Percentiles rank a stretch among this genome's conserved stretches.
These are phyloP conservation scores for Augiades crinisus DNA, from an alignment of 2,888 invertebrate genomes.

Conservation along the genomic window DNA sequence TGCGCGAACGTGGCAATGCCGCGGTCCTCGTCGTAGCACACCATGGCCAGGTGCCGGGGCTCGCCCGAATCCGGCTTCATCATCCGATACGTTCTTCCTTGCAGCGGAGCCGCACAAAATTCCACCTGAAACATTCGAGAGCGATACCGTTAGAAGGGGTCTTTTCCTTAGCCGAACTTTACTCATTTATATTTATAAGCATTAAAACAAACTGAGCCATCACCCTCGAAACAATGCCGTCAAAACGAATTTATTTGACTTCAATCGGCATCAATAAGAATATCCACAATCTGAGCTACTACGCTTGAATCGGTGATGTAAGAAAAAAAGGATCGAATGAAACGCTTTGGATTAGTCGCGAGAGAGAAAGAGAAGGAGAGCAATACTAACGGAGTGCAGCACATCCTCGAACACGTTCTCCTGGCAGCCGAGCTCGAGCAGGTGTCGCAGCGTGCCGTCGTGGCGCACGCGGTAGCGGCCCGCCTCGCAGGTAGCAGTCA, in stretches of 20 bases:
- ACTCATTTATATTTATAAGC: too few relatives aligned
- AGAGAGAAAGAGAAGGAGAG: background rate
- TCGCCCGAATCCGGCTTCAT: conserved; percentile 32
- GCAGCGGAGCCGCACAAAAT: conserved; percentile 53
- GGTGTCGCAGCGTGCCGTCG: conserved; percentile 46
- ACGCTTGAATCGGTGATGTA: too few relatives aligned
- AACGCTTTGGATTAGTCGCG: too few relatives aligned
- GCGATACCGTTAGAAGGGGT: too few relatives aligned
- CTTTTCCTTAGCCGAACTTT: too few relatives aligned
- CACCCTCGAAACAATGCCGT: too few relatives aligned
- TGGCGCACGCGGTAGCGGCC: conserved; percentile 51
- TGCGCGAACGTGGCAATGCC: conserved; percentile 44
- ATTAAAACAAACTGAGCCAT: too few relatives aligned
- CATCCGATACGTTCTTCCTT: conserved; percentile 65
- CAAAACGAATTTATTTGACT: too few relatives aligned
- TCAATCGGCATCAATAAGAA: too few relatives aligned
- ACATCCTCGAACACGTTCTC: conserved; percentile 69
- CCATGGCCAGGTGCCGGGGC: conserved; percentile 55
- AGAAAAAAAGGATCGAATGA: too few relatives aligned
- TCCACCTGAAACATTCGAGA: conserved; percentile 47
- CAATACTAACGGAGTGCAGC: conserved; percentile 57
- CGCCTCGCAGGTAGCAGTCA: conserved; percentile 51
- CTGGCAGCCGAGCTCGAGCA: conserved; percentile 72
- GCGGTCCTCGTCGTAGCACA: conserved; percentile 66
- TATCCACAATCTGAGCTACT: too few relatives aligned